Conservation (phyloP, 2,797 vertebrate species). For the Sphenopsis melanotis region DNA sequence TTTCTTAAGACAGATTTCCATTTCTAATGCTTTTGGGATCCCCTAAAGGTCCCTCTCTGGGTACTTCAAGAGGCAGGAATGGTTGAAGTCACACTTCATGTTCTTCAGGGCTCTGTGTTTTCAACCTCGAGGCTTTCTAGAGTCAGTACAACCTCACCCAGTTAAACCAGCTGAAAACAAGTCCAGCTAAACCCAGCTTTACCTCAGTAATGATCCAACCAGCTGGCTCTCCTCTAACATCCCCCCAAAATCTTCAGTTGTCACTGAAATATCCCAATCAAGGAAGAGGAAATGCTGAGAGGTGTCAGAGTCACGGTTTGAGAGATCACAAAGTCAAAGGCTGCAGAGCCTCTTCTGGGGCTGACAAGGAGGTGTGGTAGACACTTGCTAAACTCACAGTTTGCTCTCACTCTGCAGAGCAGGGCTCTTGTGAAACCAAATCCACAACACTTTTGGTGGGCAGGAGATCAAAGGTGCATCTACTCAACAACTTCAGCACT, state of each 20-base stretch:
- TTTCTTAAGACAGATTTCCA: background rate
- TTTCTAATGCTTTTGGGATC: background rate
- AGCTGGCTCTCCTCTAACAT: background rate
- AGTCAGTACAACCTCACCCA: background rate
- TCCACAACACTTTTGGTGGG: background rate
- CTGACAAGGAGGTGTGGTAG: background rate
- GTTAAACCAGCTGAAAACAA: background rate
- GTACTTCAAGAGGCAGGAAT: background rate
- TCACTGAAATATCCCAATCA: background rate
- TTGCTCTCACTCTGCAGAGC: background rate
- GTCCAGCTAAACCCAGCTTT: background rate
- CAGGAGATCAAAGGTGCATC: background rate
- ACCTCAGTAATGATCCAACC: background rate
- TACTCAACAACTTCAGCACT: rapidly evolving
- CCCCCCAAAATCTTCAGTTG: background rate
- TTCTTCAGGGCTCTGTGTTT: background rate
- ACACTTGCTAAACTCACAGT: constrained; percentile 13
- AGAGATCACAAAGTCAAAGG: background rate
- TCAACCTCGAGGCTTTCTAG: background rate
- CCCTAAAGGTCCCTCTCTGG: background rate
- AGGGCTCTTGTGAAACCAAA: background rate
- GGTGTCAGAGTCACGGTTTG: background rate
- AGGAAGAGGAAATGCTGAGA: background rate
- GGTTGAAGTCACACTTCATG: background rate
- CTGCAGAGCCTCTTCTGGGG: background rate